A percentile compares a stretch with the other conserved stretches of the same genome.
These are phyloP conservation scores for Vidua chalybeata DNA, from an alignment of 2,113 vertebrate species.

Conservation along the genomic window DNA sequence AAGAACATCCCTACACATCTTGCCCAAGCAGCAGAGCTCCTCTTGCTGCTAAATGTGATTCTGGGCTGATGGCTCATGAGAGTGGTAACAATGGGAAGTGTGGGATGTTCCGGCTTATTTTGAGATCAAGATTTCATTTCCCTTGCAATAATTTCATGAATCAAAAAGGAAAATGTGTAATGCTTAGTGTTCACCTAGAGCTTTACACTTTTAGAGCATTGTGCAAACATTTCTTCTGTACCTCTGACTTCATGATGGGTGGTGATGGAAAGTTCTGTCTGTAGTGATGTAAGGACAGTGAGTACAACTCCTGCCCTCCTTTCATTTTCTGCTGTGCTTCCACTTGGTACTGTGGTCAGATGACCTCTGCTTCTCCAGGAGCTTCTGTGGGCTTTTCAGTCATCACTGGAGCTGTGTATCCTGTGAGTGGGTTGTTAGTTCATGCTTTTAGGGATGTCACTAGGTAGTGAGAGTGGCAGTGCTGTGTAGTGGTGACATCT, in stretches of 20 bases:
- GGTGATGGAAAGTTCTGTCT: not conserved
- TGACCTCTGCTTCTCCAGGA: not conserved
- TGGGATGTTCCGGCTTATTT: not conserved
- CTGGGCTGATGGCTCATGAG: not conserved
- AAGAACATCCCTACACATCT: not conserved
- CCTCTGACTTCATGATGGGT: not conserved
- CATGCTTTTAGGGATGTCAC: not conserved
- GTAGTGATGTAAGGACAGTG: not conserved
- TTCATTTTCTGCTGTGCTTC: not conserved
- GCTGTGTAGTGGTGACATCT: not conserved
- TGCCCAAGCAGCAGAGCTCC: not conserved
- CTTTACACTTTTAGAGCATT: not conserved
- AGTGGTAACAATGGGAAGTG: not conserved
- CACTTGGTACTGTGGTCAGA: not conserved
- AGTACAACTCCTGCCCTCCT: not conserved
- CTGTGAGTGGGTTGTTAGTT: not conserved
- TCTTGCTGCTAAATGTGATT: not conserved
- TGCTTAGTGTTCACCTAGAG: not conserved
- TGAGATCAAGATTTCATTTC: not conserved
- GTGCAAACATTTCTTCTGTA: not conserved
- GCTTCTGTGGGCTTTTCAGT: not conserved
- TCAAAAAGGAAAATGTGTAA: slow-evolving; percentile 23
- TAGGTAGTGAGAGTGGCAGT: not conserved
- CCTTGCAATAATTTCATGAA: not conserved
- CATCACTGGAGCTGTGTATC: not conserved